phyloP scores from a whole-genome alignment of 2,113 vertebrate species.

The Mungos mungo region DNA sequence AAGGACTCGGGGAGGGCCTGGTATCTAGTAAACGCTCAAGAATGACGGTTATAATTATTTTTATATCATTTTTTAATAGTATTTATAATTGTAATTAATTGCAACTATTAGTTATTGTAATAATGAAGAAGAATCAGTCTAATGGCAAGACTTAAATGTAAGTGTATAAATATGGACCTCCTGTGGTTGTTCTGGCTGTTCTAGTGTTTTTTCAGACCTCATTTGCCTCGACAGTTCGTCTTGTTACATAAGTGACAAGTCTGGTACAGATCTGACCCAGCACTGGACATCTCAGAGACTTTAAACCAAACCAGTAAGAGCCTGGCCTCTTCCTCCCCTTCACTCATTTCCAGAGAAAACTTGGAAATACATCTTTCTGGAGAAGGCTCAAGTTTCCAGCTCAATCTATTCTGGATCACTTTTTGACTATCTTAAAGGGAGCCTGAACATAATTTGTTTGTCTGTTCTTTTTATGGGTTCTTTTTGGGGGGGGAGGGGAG shows the following conservation, averaged over 20 bases:
- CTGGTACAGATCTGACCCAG: not conserved
- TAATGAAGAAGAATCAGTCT: not conserved
- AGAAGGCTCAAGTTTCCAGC: not conserved
- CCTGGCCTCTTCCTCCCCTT: not conserved
- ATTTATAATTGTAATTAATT: not conserved
- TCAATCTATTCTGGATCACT: not conserved
- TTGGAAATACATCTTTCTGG: not conserved
- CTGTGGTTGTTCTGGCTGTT: not conserved
- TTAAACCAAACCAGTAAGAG: not conserved
- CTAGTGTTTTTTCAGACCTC: not conserved
- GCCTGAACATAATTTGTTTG: not conserved
- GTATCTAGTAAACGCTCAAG: not conserved
- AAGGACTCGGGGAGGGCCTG: not conserved
- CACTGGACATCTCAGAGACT: not conserved
- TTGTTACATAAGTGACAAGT: not conserved
- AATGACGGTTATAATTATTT: not conserved
- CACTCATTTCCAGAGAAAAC: not conserved
- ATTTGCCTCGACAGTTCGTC: not conserved
- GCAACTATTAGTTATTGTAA: not conserved
- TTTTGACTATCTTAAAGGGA: not conserved
- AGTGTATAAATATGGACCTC: not conserved
- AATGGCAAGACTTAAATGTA: not conserved
- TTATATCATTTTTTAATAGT: not conserved
- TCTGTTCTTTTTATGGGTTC: not conserved
- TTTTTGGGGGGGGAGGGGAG: too few species aligned